A percentile compares a stretch with the other conserved stretches of the same genome.
Evolutionary conservation across 2,888 invertebrate species (phyloP).

Genomic region (Alviniconcha strummeri): DNA sequence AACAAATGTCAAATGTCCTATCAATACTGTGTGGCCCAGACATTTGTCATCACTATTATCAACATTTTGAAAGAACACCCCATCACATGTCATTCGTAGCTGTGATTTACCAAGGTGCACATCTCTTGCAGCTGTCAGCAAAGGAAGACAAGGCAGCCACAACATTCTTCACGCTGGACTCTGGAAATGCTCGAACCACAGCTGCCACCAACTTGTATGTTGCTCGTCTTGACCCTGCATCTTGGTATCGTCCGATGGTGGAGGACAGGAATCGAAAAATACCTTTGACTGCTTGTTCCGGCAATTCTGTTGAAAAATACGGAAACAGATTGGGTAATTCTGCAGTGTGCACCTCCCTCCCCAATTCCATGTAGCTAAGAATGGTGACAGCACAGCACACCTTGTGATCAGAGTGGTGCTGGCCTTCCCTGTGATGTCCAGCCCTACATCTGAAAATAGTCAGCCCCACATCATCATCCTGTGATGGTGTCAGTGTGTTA

Average conservation of each 20-base stretch:
- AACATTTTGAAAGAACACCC: background rate
- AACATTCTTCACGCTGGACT: slow-evolving; percentile 83
- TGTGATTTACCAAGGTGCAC: slow-evolving; percentile 79
- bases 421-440: background rate
- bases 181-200: slow-evolving; percentile 81
- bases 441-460: background rate
- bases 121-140: slow-evolving; percentile 80
- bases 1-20: too few species aligned
- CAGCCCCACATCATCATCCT: background rate
- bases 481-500: background rate
- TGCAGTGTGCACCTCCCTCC: too few species aligned
- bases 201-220: slow-evolving; percentile 82
- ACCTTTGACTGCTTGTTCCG: slow-evolving; percentile 85
- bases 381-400: background rate
- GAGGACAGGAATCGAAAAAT: slow-evolving; percentile 86
- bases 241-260: slow-evolving; percentile 87
- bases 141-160: slow-evolving; percentile 80
- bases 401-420: background rate
- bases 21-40: too few species aligned
- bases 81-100: background rate
- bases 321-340: background rate
- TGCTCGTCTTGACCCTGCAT: slow-evolving; percentile 85
- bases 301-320: slow-evolving; percentile 79
- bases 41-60: too few species aligned
- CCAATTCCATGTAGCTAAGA: background rate